A percentile compares a stretch with the other conserved stretches of the same genome.
Conservation (phyloP, 2,113 vertebrate genomes). For the Antechinus flavipes region DNA sequence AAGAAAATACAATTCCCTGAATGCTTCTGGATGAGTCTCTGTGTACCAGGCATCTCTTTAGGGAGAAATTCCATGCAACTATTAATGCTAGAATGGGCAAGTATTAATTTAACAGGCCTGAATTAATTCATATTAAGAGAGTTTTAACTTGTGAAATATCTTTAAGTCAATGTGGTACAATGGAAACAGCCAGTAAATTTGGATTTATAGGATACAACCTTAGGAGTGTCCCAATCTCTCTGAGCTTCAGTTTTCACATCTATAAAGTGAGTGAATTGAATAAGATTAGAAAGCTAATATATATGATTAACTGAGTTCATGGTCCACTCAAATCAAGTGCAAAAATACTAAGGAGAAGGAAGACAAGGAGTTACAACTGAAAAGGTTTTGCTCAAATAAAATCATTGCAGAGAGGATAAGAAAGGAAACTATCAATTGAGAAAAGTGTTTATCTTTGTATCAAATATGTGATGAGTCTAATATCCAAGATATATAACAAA, state of each 20-base stretch:
- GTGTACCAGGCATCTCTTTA: constrained; percentile 18
- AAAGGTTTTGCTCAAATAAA: no score
- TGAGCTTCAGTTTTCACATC: background rate
- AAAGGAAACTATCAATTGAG: background rate
- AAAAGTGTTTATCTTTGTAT: background rate
- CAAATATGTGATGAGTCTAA: background rate
- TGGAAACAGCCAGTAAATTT: background rate
- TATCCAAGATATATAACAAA: background rate
- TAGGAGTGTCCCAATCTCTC: background rate
- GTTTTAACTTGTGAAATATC: background rate
- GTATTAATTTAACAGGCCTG: constrained; percentile 7
- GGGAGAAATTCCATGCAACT: constrained; percentile 20
- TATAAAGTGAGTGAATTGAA: background rate
- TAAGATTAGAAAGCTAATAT: background rate
- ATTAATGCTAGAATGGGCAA: background rate
- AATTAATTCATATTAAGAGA: constrained; percentile 41
- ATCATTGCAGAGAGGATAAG: no score
- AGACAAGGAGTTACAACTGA: background rate
- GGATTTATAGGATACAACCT: background rate
- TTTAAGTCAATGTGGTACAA: background rate
- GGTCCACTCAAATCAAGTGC: background rate
- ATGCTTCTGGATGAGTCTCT: constrained; percentile 11
- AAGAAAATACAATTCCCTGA: constrained; percentile 18
- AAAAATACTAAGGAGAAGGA: background rate
- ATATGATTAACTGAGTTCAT: constrained; percentile 23